Conservation (phyloP, 2,888 invertebrate genomes). For the Adelognathus sp. region DNA sequence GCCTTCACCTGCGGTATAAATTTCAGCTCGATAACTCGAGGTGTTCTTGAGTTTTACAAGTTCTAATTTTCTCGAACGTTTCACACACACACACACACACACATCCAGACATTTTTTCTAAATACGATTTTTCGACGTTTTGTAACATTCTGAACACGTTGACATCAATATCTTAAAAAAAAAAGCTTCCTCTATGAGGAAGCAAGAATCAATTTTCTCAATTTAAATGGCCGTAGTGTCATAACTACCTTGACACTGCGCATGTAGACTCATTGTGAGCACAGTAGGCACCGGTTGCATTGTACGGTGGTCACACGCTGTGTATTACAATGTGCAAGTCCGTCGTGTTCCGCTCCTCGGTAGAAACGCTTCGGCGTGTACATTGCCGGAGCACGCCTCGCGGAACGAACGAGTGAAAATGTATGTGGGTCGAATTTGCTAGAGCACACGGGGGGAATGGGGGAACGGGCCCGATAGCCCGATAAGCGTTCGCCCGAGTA, state of each 20-base stretch:
- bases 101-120: too few species aligned
- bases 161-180: too few species aligned
- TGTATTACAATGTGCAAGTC: slow-evolving; percentile 7
- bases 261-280: neutral
- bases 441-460: slow-evolving; percentile 10
- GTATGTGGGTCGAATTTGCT: slow-evolving; percentile 56
- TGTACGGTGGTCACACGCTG: slow-evolving; percentile 3
- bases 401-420: slow-evolving; percentile 51
- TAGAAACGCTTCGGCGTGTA: neutral
- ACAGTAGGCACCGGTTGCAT: slow-evolving; percentile 18
- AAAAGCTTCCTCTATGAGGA: too few species aligned
- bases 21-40: too few species aligned
- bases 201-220: too few species aligned
- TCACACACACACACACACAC: too few species aligned
- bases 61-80: too few species aligned
- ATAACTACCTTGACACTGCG: neutral
- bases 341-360: slow-evolving; percentile 11
- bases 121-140: too few species aligned
- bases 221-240: too few species aligned
- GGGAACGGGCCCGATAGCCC: slow-evolving; percentile 42
- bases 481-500: slow-evolving; percentile 53
- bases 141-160: too few species aligned
- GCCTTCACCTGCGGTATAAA: too few species aligned
- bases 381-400: slow-evolving; percentile 18
- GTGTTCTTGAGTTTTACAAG: too few species aligned